Conservation (phyloP, 2,888 invertebrate species). For the Aromia moschata region DNA sequence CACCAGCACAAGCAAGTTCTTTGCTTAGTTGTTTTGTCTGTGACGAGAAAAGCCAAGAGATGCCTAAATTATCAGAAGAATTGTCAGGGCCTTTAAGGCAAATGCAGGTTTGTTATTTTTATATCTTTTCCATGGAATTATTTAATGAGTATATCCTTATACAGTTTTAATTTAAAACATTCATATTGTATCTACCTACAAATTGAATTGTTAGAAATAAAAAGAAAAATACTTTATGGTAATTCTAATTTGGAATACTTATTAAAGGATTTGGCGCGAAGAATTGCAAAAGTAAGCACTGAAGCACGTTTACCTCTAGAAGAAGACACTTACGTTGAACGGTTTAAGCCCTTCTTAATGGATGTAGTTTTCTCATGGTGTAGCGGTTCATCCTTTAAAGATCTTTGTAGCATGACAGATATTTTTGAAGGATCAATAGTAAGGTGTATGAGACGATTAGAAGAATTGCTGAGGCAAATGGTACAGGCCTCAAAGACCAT, state of each 20-base stretch:
- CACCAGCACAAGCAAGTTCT: constrained; percentile 83
- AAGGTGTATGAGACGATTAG: constrained; percentile 93
- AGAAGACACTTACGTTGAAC: constrained; percentile 89
- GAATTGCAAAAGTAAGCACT: constrained; percentile 88
- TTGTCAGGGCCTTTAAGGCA: constrained; percentile 87
- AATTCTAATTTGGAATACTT: constrained; percentile 64
- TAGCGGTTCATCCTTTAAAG: constrained; percentile 89
- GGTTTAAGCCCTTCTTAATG: constrained; percentile 95
- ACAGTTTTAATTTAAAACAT: background rate
- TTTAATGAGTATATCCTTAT: too few relatives aligned
- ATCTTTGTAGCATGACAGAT: constrained; percentile 95
- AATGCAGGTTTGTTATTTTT: constrained; percentile 76
- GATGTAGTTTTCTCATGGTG: constrained; percentile 97
- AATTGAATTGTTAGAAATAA: too few relatives aligned
- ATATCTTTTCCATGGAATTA: background rate
- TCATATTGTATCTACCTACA: too few relatives aligned
- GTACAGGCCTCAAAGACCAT: constrained; percentile 96
- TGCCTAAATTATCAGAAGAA: constrained; percentile 82
- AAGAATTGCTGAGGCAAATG: constrained; percentile 95
- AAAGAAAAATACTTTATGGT: too few relatives aligned
- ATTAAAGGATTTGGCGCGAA: constrained; percentile 84
- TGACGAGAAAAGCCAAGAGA: constrained; percentile 87
- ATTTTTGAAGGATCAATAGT: constrained; percentile 94
- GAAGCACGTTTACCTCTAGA: constrained; percentile 88
- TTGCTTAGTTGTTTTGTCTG: constrained; percentile 92